Evolutionary conservation across 2,888 invertebrate species (phyloP), one percentile per base, ranked within the genome.

Genomic region (Diadromus collaris): DNA sequence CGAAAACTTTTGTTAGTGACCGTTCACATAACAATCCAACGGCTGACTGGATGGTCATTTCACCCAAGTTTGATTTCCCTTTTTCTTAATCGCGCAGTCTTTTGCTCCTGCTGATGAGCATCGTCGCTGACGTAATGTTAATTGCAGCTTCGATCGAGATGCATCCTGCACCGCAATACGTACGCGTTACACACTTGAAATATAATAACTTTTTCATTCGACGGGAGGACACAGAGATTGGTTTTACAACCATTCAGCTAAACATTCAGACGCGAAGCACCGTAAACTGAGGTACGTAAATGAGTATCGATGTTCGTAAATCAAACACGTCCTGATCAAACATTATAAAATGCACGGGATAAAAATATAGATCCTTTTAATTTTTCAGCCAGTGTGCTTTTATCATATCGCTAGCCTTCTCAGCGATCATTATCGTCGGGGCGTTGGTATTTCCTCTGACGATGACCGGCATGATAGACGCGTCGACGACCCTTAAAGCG

Each of bases 381-480:
- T 78, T 38, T 0, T 64, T 38, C 24, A 82, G 54, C 88, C 90
- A 90, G 13, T 83, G 81, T 21, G 84, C 71, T 79, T 90, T 91
- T 21, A 93, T 90, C 81, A 92, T 86, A 79, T 92, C 92, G 3
- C 91, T 89, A n/a, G 91, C 91, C 78, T 92, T 92, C 81, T 93
- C 93, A 0, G 91, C 93, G 29, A 93, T 92, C 93, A 93, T 93
- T 21, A 93, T 92, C 9, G 92, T 91, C 0, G 93, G 92, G 0
- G 93, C 92, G 72, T 93, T 92, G 13, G 92, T 92, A 7, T 90
- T 90, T 1, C 92, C 93, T 1, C 93, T 90, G 0, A 93, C 91
- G 80, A 94, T 93, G 29, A 90, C 88, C 0, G 95, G 95, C 94
- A 95, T 94, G 24, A 94, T 93, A 0, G 94, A 94, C 0, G 94